Evolutionary conservation across 2,113 vertebrate genomes (phyloP).

Genomic region (Saguinus imperator): DNA sequence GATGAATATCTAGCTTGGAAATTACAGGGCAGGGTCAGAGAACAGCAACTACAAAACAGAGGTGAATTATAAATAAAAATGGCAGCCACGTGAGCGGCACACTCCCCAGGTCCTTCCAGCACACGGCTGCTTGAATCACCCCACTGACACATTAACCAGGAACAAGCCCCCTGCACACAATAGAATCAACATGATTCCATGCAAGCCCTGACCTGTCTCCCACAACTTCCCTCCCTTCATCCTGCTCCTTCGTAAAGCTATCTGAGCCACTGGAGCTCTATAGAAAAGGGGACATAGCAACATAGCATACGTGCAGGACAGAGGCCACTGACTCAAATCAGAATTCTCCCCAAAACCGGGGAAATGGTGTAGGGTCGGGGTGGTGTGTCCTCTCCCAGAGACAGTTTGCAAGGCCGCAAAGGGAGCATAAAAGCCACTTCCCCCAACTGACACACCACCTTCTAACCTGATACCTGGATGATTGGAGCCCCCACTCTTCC

Average conservation of each 20-base stretch:
- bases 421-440: conserved; percentile 14
- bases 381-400: not conserved
- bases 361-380: not conserved
- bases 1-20: not conserved
- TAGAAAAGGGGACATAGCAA: not conserved
- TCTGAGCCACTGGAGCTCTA: not conserved
- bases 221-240: not conserved
- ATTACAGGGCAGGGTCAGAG: not conserved
- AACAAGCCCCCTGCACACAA: conserved; percentile 41
- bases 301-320: not conserved
- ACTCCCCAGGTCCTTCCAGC: not conserved
- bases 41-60: not conserved
- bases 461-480: not conserved
- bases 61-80: not conserved
- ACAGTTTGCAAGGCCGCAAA: not conserved
- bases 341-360: not conserved
- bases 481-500: not conserved
- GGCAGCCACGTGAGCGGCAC: not conserved
- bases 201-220: not conserved
- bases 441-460: not conserved
- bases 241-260: conserved; percentile 36
- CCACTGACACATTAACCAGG: conserved; percentile 40
- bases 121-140: not conserved
- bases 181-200: conserved; percentile 49
- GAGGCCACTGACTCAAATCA: conserved; percentile 31